These are phyloP conservation scores for Lamprotornis superbus DNA, from an alignment of 2,113 vertebrate species.

Conservation along the genomic window DNA sequence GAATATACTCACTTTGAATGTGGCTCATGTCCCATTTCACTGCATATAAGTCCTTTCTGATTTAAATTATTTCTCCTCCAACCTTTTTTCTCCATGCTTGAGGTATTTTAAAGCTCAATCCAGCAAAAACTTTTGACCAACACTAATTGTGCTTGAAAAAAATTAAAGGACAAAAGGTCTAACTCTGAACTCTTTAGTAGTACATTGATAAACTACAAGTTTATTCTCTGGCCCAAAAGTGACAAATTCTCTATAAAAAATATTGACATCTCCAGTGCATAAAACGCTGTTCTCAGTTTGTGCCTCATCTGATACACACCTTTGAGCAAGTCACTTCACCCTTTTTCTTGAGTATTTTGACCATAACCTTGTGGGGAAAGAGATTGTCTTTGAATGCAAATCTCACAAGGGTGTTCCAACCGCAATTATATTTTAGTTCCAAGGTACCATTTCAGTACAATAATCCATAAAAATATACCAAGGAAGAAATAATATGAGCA, in stretches of 20 bases:
- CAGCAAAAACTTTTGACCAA: background rate
- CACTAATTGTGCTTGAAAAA: background rate
- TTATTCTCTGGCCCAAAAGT: background rate
- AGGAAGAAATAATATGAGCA: background rate
- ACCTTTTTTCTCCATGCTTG: background rate
- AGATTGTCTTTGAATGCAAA: background rate
- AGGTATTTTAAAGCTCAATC: background rate
- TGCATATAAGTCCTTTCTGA: background rate
- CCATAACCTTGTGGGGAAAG: background rate
- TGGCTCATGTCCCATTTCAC: slow-evolving; percentile 1
- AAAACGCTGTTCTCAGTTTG: background rate
- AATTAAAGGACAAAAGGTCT: background rate
- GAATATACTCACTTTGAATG: slow-evolving; percentile 11
- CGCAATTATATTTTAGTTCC: background rate
- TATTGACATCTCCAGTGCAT: background rate
- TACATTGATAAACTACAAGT: background rate
- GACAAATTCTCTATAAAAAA: background rate
- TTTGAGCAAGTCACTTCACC: background rate
- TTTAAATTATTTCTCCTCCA: background rate
- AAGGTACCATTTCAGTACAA: background rate
- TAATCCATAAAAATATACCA: background rate
- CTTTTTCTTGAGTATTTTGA: background rate
- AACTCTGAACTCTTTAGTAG: background rate
- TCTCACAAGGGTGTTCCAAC: background rate
- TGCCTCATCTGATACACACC: background rate